Evolutionary conservation across 2,113 vertebrate genomes (phyloP), one percentile per base, ranked within the genome.

Genomic region (Sylvilagus bachmani): DNA sequence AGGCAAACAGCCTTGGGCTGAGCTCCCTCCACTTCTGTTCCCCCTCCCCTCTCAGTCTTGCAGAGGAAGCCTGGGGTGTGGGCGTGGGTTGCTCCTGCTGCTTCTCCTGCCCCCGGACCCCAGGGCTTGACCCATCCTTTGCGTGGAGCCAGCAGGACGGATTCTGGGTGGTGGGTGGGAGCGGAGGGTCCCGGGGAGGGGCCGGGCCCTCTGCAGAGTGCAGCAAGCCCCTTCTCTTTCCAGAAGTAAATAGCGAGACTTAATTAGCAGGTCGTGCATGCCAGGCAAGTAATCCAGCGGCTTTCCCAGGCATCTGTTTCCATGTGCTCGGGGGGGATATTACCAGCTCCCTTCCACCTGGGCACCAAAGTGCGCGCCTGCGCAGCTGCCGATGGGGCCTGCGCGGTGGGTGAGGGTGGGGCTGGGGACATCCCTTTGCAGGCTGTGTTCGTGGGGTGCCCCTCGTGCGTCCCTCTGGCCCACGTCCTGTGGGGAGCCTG

Each of bases 171-270:
- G 62, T 62, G 62, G 55, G 12, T 36, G 70, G 36, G 31, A 61
- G 21, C n/a, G 36, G 49, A 51, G 89, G 70, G 10, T 6, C 29
- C 73, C 69, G 49, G 51, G 36, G 49, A 51, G 89, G 70, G 10
- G 9, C 29, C 75, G 69, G 49, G 51, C 86, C 80, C 61, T 82
- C 77, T 71, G 69, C 27, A 49, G 71, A 70, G 62, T 73, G 67
- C 36, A 31, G 95, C 24, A 96, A 97, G 92, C 53, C n/a, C 29
- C 14, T 75, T 80, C 91, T 62, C 95, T 94, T 97, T 95, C 96
- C 96, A 95, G 91, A 96, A 89, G 96, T 97, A 98, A 98, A 98
- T n/a, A 97, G 75, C 75, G 61, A 96, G 96, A 98, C 93, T 98
- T 98, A 98, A 98, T 98, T 97, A 98, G 95, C 80, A 85, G 82